Conservation (phyloP, 92 coral and sea anemone genomes). For the Palythoa heliodiscus region DNA sequence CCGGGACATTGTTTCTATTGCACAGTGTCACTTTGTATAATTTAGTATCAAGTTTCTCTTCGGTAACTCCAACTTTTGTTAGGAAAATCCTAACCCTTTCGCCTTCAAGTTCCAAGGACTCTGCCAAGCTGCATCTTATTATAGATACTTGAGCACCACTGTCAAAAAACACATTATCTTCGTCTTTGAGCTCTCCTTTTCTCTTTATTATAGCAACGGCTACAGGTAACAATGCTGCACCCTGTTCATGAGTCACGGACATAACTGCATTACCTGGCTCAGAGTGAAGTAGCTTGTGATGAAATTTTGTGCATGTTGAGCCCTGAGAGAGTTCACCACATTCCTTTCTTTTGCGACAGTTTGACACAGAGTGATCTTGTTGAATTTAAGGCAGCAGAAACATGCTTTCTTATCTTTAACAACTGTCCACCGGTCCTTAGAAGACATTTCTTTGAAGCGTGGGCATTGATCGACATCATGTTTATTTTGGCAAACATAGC, state of each 20-base stretch:
- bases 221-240: background rate
- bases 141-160: constrained; percentile 63
- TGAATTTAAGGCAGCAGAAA: constrained; percentile 58
- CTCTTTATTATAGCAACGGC: background rate
- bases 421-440: constrained; percentile 58
- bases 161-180: constrained; percentile 33
- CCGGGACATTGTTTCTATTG: background rate
- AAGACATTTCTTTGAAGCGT: constrained; percentile 43
- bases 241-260: constrained; percentile 12
- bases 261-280: background rate
- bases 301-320: constrained; percentile 44
- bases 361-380: constrained; percentile 49
- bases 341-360: constrained; percentile 51
- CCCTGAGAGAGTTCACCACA: constrained; percentile 45
- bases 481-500: constrained; percentile 53
- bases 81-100: constrained; percentile 49
- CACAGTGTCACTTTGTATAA: constrained; percentile 51
- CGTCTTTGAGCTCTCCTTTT: background rate
- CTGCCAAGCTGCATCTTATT: constrained; percentile 45
- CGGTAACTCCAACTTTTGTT: constrained; percentile 58
- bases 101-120: constrained; percentile 47
- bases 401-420: constrained; percentile 57
- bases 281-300: constrained; percentile 46
- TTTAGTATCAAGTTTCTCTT: constrained; percentile 60
- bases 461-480: constrained; percentile 65